Percentiles rank a stretch among this genome's conserved stretches.
Conservation (phyloP, 2,888 invertebrate species). For the Cerceris ruficornis region DNA sequence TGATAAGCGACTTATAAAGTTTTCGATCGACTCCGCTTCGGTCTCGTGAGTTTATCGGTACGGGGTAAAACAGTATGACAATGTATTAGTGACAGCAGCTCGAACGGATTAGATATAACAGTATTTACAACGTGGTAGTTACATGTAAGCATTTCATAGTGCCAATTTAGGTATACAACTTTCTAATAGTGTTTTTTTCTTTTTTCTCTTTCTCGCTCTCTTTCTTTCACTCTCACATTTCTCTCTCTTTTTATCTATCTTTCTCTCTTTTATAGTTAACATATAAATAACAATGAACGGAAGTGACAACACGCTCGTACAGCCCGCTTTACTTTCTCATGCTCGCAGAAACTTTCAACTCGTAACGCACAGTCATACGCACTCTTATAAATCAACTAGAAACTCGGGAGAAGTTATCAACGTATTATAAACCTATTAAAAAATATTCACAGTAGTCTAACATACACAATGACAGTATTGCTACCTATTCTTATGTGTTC, state of each 20-base stretch:
- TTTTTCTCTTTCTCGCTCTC: slow-evolving; percentile 20
- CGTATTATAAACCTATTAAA: slow-evolving; percentile 79
- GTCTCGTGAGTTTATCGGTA: slow-evolving; percentile 54
- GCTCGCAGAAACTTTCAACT: slow-evolving; percentile 41
- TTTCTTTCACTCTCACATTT: not conserved
- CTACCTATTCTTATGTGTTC: slow-evolving; percentile 67
- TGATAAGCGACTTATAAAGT: slow-evolving; percentile 31
- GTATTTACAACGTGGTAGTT: slow-evolving; percentile 74
- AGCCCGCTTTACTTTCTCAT: slow-evolving; percentile 52
- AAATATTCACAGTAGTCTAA: slow-evolving; percentile 80
- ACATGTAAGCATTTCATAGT: slow-evolving; percentile 67
- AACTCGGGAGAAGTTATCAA: slow-evolving; percentile 71
- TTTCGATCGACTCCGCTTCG: slow-evolving; percentile 1
- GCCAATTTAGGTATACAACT: slow-evolving; percentile 70
- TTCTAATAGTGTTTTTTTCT: slow-evolving; percentile 58
- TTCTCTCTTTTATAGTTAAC: slow-evolving; percentile 54
- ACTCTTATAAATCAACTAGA: slow-evolving; percentile 66
- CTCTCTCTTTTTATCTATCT: not conserved
- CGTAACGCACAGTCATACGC: slow-evolving; percentile 36
- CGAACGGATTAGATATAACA: slow-evolving; percentile 66
- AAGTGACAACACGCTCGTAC: slow-evolving; percentile 57
- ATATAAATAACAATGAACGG: slow-evolving; percentile 69
- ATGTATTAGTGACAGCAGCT: slow-evolving; percentile 67
- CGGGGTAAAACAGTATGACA: slow-evolving; percentile 63
- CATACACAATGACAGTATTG: slow-evolving; percentile 75